These are phyloP conservation scores for Tragopan temminckii DNA, from an alignment of 2,797 vertebrate species.

Conservation along the genomic window DNA sequence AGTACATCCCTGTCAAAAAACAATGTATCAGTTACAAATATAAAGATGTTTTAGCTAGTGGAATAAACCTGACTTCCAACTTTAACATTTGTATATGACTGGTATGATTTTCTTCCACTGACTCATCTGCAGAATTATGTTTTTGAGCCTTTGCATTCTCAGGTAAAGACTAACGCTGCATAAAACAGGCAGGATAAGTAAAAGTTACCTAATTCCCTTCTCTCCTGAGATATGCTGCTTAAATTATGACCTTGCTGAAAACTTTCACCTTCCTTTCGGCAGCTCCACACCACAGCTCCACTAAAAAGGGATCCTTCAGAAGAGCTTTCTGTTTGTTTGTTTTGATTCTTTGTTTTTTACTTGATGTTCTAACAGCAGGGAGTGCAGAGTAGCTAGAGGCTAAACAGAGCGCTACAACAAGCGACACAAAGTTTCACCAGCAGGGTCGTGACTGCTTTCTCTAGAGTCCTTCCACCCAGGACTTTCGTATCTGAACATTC, in stretches of 20 bases:
- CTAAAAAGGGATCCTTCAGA: neutral
- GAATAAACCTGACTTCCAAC: neutral
- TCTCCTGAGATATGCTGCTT: neutral
- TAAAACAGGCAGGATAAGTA: neutral
- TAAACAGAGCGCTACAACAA: neutral
- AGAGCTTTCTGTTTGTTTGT: neutral
- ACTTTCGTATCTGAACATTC: neutral
- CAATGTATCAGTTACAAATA: neutral
- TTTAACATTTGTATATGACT: neutral
- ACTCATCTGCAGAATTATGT: neutral
- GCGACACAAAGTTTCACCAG: neutral
- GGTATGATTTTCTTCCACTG: neutral
- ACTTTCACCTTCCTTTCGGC: neutral
- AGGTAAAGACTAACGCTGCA: neutral
- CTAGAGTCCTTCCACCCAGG: neutral
- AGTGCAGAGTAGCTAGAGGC: neutral
- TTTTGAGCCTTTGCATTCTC: neutral
- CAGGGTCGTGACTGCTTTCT: neutral
- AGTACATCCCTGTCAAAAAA: neutral
- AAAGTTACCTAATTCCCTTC: neutral
- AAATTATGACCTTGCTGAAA: neutral
- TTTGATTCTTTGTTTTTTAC: neutral
- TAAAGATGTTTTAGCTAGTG: neutral
- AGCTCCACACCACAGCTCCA: neutral
- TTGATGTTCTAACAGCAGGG: neutral